Percentiles rank a stretch among this genome's conserved stretches.
These are phyloP conservation scores for Pituophis catenifer DNA, from an alignment of 2,113 vertebrate genomes.

Conservation along the genomic window DNA sequence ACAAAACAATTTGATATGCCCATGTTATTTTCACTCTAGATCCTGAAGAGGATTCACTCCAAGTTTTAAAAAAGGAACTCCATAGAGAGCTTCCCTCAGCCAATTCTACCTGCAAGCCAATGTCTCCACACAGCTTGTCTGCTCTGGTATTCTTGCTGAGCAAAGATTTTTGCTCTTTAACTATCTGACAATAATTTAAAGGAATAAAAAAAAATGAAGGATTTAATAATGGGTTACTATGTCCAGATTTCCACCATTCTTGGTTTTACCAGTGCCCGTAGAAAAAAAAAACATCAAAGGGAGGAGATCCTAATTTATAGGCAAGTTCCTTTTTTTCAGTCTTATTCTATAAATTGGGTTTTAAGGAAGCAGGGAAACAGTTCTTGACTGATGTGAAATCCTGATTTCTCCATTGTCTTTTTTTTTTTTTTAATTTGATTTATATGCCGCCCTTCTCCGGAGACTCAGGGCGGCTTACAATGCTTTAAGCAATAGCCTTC, in stretches of 20 bases:
- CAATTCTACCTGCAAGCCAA: background rate
- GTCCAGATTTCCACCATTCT: background rate
- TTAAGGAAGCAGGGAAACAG: background rate
- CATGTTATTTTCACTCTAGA: background rate
- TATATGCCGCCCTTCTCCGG: too few relatives aligned
- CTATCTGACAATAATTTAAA: background rate
- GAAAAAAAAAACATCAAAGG: background rate
- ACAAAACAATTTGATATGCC: background rate
- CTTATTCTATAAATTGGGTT: background rate
- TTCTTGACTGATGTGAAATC: background rate
- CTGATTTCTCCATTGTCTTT: background rate
- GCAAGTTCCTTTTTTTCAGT: background rate
- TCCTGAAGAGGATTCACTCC: background rate
- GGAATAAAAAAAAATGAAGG: background rate
- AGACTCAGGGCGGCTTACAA: too few relatives aligned
- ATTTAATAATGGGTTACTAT: background rate
- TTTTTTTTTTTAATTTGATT: too few relatives aligned
- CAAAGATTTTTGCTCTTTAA: conserved; percentile 2
- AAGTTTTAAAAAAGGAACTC: background rate
- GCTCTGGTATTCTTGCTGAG: background rate
- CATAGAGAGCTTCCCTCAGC: background rate
- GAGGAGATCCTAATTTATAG: background rate
- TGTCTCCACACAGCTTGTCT: background rate
- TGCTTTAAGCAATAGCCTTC: too few relatives aligned
- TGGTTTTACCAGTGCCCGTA: background rate